These are phyloP conservation scores for Lymantria dispar DNA, from an alignment of 2,888 invertebrate genomes.

Conservation along the genomic window DNA sequence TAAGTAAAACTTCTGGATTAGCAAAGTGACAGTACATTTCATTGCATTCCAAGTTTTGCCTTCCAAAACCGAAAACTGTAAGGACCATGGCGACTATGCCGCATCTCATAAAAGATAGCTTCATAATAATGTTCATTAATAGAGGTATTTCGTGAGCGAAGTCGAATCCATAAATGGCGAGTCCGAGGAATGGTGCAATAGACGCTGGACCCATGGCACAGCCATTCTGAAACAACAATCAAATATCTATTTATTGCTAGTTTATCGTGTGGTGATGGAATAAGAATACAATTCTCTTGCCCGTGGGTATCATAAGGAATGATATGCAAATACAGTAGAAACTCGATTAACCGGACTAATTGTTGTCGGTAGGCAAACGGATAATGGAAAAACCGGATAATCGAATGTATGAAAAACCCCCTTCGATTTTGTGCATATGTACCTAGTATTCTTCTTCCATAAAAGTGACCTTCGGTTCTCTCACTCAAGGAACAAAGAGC, in stretches of 20 bases:
- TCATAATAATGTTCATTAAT: slow-evolving; percentile 84
- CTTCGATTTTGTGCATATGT: too few species aligned
- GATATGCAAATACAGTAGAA: too few species aligned
- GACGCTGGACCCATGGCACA: slow-evolving; percentile 85
- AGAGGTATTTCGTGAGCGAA: slow-evolving; percentile 85
- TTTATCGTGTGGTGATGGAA: too few species aligned
- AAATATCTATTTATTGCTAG: neutral
- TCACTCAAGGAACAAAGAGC: too few species aligned
- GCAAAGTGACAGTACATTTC: slow-evolving; percentile 86
- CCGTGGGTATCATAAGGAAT: too few species aligned
- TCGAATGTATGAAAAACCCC: too few species aligned
- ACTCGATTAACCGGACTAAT: too few species aligned
- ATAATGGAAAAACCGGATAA: too few species aligned
- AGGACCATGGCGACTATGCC: slow-evolving; percentile 85
- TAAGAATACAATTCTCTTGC: too few species aligned
- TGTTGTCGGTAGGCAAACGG: too few species aligned
- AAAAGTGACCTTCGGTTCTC: too few species aligned
- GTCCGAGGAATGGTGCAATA: slow-evolving; percentile 85
- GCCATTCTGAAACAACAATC: slow-evolving; percentile 81
- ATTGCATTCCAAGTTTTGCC: slow-evolving; percentile 80
- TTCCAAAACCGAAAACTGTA: slow-evolving; percentile 84
- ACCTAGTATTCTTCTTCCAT: too few species aligned
- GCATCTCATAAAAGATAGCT: slow-evolving; percentile 85
- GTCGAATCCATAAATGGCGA: slow-evolving; percentile 87
- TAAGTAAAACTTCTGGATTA: slow-evolving; percentile 84